These are phyloP conservation scores for Sialis fuliginosa DNA, from an alignment of 2,888 invertebrate species.

Conservation along the genomic window DNA sequence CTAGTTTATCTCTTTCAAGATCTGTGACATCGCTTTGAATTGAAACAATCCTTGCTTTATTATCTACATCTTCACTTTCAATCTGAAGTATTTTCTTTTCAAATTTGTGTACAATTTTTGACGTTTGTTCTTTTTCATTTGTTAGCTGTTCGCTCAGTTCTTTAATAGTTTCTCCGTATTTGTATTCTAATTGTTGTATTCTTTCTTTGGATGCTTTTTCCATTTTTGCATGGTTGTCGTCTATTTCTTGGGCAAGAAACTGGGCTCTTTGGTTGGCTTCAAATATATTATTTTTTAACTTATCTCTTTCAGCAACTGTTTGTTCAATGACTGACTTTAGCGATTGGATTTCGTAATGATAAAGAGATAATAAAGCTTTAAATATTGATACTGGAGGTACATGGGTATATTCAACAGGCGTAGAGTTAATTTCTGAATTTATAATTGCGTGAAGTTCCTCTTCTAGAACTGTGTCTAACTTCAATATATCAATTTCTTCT, in stretches of 20 bases:
- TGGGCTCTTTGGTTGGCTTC: constrained; percentile 71
- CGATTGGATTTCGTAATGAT: constrained; percentile 45
- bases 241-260: constrained; percentile 74
- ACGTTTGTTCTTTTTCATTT: constrained; percentile 57
- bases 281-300: constrained; percentile 56
- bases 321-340: constrained; percentile 44
- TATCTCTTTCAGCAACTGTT: constrained; percentile 58
- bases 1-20: constrained; percentile 44
- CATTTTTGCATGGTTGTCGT: constrained; percentile 71
- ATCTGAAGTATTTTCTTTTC: constrained; percentile 45
- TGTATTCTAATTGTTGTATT: constrained; percentile 51
- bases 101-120: constrained; percentile 35
- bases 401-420: constrained; percentile 11
- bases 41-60: constrained; percentile 41
- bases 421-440: constrained; percentile 13
- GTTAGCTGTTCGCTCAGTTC: constrained; percentile 49
- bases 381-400: constrained; percentile 32
- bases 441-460: constrained; percentile 31
- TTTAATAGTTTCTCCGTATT: constrained; percentile 58
- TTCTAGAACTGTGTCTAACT: constrained; percentile 48
- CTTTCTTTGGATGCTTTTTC: constrained; percentile 58
- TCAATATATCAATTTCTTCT: constrained; percentile 35
- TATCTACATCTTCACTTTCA: constrained; percentile 47
- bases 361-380: constrained; percentile 45
- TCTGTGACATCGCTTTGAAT: constrained; percentile 44